Conservation (phyloP, 2,797 vertebrate genomes). For the Argentina silus region DNA sequence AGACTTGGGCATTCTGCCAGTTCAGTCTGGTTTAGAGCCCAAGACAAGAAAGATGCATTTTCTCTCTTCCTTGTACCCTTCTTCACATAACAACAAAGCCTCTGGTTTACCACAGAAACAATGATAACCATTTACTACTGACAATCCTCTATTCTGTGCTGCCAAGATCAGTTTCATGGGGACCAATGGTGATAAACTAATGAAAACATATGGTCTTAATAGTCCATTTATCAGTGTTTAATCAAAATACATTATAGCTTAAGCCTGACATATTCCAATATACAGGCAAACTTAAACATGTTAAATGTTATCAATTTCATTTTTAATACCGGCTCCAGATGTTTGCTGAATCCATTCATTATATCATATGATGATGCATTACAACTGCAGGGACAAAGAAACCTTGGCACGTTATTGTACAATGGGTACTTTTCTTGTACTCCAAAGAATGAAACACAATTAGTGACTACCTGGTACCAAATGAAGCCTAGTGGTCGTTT, state of each 20-base stretch:
- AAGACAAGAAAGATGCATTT: neutral
- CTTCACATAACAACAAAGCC: slow-evolving; percentile 6
- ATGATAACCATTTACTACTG: neutral
- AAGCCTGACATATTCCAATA: neutral
- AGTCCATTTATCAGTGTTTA: slow-evolving; percentile 7
- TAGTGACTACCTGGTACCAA: too few relatives aligned
- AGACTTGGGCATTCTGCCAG: neutral
- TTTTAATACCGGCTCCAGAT: slow-evolving; percentile 56
- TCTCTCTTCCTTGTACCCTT: neutral
- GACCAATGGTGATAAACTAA: neutral
- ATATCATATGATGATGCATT: slow-evolving; percentile 56
- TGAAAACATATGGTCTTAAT: neutral
- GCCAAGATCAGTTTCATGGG: neutral
- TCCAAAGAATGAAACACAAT: too few relatives aligned
- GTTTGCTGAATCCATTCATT: slow-evolving; percentile 57
- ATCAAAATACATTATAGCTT: neutral
- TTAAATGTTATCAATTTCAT: slow-evolving; percentile 52
- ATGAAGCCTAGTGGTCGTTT: too few relatives aligned
- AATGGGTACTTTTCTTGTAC: neutral
- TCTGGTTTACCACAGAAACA: neutral
- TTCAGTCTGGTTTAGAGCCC: neutral
- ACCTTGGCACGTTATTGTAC: neutral
- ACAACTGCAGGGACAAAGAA: slow-evolving; percentile 5
- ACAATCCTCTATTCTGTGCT: neutral
- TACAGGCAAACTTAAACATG: slow-evolving; percentile 28